Evolutionary conservation across 2,888 invertebrate species (phyloP).

Genomic region (Diabrotica balteata): DNA sequence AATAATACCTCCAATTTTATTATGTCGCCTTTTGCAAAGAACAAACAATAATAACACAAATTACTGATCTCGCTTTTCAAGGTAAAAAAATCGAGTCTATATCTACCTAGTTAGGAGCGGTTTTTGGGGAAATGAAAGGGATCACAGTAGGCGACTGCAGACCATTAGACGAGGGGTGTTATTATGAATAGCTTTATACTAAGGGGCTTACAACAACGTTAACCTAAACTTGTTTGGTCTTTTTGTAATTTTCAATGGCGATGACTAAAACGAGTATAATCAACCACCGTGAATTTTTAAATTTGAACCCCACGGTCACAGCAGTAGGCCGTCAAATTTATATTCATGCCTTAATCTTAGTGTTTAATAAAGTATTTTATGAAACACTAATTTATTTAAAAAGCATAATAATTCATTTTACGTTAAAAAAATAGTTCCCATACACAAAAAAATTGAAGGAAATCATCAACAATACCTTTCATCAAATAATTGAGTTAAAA

Average conservation of each 20-base stretch:
- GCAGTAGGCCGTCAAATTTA: too few species aligned
- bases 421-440: too few species aligned
- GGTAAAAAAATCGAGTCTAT: conserved; percentile 10
- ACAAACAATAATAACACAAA: conserved; percentile 30
- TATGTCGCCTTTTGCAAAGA: conserved; percentile 3
- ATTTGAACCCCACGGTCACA: background rate
- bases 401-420: too few species aligned
- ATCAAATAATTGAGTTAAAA: too few species aligned
- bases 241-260: background rate
- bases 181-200: conserved; percentile 1
- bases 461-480: too few species aligned
- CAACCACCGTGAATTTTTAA: background rate
- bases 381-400: too few species aligned
- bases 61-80: conserved; percentile 25
- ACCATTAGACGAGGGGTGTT: conserved; percentile 19
- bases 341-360: too few species aligned
- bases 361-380: too few species aligned
- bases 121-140: conserved; percentile 19
- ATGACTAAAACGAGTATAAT: background rate
- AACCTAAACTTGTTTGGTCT: background rate
- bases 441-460: too few species aligned
- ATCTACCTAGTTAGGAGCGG: conserved; percentile 26
- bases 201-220: background rate
- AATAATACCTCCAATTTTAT: conserved; percentile 1
- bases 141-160: conserved; percentile 28